Percentiles rank a stretch among this genome's conserved stretches.
Evolutionary conservation across 1,140 invertebrate species (phyloP).

Genomic region (Musca domestica): DNA sequence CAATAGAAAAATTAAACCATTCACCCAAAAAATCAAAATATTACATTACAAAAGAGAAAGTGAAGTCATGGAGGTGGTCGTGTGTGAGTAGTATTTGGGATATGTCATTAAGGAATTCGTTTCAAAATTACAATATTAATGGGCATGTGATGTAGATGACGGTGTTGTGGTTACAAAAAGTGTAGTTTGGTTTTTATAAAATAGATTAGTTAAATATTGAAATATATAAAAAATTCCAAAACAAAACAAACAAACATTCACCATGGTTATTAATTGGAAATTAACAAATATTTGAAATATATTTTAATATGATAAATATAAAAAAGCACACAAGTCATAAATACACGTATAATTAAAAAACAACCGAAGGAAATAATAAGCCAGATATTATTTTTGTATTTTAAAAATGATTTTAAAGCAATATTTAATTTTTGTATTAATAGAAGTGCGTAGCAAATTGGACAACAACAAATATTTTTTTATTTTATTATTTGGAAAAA

Average conservation of each 20-base stretch:
- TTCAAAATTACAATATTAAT: too few species aligned
- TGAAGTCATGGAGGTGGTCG: too few species aligned
- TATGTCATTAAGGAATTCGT: too few species aligned
- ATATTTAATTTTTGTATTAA: conserved; percentile 7
- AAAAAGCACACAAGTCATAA: conserved; percentile 8
- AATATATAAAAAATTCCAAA: neutral
- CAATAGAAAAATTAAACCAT: too few species aligned
- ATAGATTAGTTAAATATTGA: neutral
- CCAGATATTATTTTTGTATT: neutral
- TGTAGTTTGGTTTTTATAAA: neutral
- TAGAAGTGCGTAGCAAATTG: conserved; percentile 33
- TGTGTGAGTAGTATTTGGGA: too few species aligned
- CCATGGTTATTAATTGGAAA: conserved; percentile 1
- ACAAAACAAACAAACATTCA: conserved; percentile 5
- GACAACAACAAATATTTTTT: conserved; percentile 44
- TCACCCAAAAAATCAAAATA: too few species aligned
- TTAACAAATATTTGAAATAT: neutral
- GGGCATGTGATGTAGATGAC: too few species aligned
- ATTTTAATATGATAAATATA: neutral
- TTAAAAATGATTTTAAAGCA: conserved; percentile 14
- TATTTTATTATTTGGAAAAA: conserved; percentile 27
- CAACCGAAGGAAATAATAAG: neutral
- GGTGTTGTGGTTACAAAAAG: too few species aligned
- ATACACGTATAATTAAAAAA: neutral
- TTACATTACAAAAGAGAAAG: too few species aligned